Evolutionary conservation across 2,797 vertebrate species (phyloP).

Genomic region (Amblyraja radiata): DNA sequence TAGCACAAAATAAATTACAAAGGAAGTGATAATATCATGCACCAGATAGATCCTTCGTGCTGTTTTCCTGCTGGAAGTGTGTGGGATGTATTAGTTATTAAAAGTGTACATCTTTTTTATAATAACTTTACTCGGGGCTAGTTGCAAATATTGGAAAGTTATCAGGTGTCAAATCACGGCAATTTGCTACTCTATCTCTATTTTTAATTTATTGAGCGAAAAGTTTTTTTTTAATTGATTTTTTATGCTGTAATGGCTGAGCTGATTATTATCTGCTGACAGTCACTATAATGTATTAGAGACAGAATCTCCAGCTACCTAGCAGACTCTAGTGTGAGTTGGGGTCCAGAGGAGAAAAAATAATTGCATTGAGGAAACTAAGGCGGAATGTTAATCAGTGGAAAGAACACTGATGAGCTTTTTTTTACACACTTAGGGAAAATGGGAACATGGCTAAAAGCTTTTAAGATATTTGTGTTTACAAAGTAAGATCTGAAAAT

Average conservation of each 20-base stretch:
- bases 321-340: background rate
- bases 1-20: conserved; percentile 22
- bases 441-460: background rate
- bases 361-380: background rate
- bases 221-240: background rate
- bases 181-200: background rate
- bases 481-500: conserved; percentile 13
- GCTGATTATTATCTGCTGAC: background rate
- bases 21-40: conserved; percentile 20
- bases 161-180: background rate
- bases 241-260: background rate
- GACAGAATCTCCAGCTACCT: no score
- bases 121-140: background rate
- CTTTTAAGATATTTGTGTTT: background rate
- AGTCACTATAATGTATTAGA: background rate
- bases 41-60: background rate
- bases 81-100: background rate
- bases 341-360: background rate
- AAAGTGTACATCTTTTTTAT: background rate
- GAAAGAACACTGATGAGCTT: background rate
- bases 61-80: background rate
- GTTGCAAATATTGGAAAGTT: background rate
- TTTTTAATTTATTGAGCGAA: background rate
- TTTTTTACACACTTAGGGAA: background rate
- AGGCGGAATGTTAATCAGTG: background rate